Evolutionary conservation across 1,140 invertebrate species (phyloP).

Genomic region (Brachionus rubens): DNA sequence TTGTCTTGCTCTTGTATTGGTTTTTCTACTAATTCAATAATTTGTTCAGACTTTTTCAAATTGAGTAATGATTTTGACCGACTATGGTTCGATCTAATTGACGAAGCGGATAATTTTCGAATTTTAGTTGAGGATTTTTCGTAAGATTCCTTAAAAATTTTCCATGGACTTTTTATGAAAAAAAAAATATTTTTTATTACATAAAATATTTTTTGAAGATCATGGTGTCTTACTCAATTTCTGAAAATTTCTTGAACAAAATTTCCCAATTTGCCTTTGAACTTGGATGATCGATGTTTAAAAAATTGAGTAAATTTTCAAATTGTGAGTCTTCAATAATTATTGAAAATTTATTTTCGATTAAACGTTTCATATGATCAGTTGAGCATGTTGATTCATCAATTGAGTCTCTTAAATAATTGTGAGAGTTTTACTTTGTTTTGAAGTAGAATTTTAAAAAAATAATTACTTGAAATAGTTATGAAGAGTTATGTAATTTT

Average conservation of each 20-base stretch:
- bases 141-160: not conserved
- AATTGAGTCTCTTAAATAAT: not conserved
- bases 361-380: not conserved
- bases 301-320: not conserved
- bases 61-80: not conserved
- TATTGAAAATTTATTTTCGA: slow-evolving; percentile 28
- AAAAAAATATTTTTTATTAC: not conserved
- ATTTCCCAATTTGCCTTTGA: not conserved
- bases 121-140: not conserved
- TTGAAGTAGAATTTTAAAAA: too few species aligned
- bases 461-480: slow-evolving; percentile 43
- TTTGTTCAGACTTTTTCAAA: not conserved
- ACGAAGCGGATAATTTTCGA: not conserved
- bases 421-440: too few species aligned
- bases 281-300: not conserved
- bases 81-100: not conserved
- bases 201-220: not conserved
- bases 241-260: slow-evolving; percentile 9
- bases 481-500: not conserved
- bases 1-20: not conserved
- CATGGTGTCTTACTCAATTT: not conserved
- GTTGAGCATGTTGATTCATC: not conserved
- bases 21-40: not conserved
- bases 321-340: not conserved
- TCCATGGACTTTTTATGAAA: not conserved